A percentile compares a stretch with the other conserved stretches of the same genome.
phyloP scores from a whole-genome alignment of 2,888 invertebrate species.

The Drosophila yooni region DNA sequence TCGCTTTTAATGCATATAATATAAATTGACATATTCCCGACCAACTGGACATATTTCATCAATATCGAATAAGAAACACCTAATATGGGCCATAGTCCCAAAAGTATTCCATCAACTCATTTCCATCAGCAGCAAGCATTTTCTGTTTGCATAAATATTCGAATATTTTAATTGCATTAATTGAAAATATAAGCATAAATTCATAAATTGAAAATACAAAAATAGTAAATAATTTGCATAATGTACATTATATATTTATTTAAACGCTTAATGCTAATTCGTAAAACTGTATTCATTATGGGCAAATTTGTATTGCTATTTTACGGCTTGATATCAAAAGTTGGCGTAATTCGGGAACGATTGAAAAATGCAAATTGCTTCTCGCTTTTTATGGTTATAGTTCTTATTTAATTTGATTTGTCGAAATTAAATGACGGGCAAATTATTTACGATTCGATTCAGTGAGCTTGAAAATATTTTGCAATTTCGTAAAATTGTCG shows the following conservation, averaged over 20 bases:
- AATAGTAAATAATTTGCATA: not conserved
- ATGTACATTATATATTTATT: not conserved
- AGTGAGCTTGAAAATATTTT: conserved; percentile 71
- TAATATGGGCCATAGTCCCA: not conserved
- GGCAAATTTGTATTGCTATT: not conserved
- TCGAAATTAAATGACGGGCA: conserved; percentile 44
- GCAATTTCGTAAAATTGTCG: conserved; percentile 62
- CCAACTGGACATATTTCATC: not conserved
- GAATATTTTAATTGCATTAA: too few species aligned
- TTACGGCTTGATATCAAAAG: not conserved
- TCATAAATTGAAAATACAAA: not conserved
- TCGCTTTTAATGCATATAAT: too few species aligned
- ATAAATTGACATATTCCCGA: not conserved
- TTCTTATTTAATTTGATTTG: conserved; percentile 41
- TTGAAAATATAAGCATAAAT: not conserved
- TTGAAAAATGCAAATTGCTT: conserved; percentile 17
- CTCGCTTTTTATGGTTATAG: conserved; percentile 24
- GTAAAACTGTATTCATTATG: not conserved
- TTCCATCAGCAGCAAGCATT: not conserved
- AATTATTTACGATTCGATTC: conserved; percentile 65
- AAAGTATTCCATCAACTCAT: not conserved
- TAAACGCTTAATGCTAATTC: not conserved
- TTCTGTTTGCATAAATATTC: not conserved
- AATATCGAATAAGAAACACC: not conserved
- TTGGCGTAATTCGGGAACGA: not conserved